Percentiles rank a stretch among this genome's conserved stretches.
Conservation (phyloP, 2,888 invertebrate genomes). For the Coremacera marginata region DNA sequence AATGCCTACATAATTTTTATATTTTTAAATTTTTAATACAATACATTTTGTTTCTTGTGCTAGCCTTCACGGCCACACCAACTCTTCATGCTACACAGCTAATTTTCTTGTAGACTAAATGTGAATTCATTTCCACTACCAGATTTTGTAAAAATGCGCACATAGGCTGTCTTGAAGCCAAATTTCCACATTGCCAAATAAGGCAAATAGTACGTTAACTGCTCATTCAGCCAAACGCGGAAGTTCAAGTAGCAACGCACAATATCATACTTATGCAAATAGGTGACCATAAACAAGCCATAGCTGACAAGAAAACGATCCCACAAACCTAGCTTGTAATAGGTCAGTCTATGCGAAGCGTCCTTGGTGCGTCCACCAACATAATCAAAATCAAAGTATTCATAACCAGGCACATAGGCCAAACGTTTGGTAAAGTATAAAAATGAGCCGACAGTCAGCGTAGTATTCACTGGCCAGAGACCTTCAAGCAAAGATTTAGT, state of each 20-base stretch:
- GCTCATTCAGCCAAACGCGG: constrained; percentile 73
- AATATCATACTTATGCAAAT: constrained; percentile 70
- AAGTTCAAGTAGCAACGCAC: constrained; percentile 76
- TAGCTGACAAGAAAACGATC: constrained; percentile 66
- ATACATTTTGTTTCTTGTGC: neutral
- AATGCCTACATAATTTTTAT: too few relatives aligned
- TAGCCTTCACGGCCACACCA: neutral
- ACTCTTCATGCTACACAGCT: constrained; percentile 8
- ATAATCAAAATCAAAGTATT: constrained; percentile 68
- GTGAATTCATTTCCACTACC: constrained; percentile 50
- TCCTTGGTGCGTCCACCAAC: constrained; percentile 51
- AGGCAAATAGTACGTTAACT: constrained; percentile 77
- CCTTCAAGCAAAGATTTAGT: constrained; percentile 76
- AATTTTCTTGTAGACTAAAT: constrained; percentile 58
- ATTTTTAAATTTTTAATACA: too few relatives aligned
- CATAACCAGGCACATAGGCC: constrained; percentile 73
- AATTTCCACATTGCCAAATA: constrained; percentile 77
- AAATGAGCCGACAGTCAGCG: constrained; percentile 73
- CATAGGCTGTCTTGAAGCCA: constrained; percentile 74
- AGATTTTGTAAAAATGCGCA: constrained; percentile 71
- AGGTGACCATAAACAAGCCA: constrained; percentile 61
- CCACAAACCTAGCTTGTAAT: constrained; percentile 70
- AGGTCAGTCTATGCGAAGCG: constrained; percentile 65
- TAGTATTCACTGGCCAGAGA: constrained; percentile 77
- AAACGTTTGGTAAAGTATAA: constrained; percentile 73